These are phyloP conservation scores for Lordiphosa mommai DNA, from an alignment of 1,140 invertebrate species.

Conservation along the genomic window DNA sequence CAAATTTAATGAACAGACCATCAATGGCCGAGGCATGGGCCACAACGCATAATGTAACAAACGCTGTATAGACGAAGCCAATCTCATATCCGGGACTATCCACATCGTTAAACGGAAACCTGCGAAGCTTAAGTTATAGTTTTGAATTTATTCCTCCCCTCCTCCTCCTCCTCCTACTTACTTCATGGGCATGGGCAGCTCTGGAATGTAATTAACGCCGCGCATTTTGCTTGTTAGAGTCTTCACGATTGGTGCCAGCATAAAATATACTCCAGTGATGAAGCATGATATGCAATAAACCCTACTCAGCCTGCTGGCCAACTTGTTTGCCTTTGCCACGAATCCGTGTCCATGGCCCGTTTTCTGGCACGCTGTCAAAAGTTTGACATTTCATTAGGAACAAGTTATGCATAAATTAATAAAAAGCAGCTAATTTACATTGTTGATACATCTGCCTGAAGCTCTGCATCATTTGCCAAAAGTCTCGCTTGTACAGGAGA, in stretches of 20 bases:
- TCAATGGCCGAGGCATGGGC: constrained; percentile 61
- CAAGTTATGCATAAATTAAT: constrained; percentile 1
- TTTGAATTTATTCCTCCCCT: not conserved
- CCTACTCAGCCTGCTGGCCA: constrained; percentile 37
- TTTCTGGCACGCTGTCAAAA: constrained; percentile 29
- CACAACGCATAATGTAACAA: constrained; percentile 57
- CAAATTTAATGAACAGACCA: constrained; percentile 65
- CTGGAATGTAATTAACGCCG: constrained; percentile 17
- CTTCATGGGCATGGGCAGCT: constrained; percentile 74
- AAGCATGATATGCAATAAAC: constrained; percentile 54
- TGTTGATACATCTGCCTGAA: constrained; percentile 53
- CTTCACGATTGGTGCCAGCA: constrained; percentile 54
- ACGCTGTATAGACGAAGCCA: constrained; percentile 45
- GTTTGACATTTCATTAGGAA: constrained; percentile 4
- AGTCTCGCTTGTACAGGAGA: constrained; percentile 45
- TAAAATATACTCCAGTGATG: constrained; percentile 61
- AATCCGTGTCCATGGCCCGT: constrained; percentile 4
- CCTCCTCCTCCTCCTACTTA: constrained; percentile 6
- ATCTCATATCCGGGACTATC: constrained; percentile 56
- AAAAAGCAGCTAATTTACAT: constrained; percentile 37
- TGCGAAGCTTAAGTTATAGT: constrained; percentile 6
- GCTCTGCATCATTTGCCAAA: constrained; percentile 50
- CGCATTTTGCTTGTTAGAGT: constrained; percentile 29
- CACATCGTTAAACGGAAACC: constrained; percentile 59
- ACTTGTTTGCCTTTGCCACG: constrained; percentile 42